A percentile compares a stretch with the other conserved stretches of the same genome.
These are phyloP conservation scores for Agrotis segetum DNA, from an alignment of 2,888 invertebrate species.

Conservation along the genomic window DNA sequence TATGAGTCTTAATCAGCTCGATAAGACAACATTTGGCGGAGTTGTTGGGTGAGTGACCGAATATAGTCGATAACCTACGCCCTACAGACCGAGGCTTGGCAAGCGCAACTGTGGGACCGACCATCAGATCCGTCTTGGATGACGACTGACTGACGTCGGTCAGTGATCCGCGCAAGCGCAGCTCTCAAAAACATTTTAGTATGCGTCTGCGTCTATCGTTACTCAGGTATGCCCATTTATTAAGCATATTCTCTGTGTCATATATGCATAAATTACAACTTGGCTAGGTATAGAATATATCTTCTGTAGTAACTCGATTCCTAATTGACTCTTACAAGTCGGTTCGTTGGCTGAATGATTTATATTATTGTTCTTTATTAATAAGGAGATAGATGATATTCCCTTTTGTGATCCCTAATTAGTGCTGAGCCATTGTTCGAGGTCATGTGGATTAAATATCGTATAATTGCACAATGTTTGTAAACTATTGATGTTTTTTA, in stretches of 20 bases:
- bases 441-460: conserved; percentile 31
- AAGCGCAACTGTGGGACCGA: conserved; percentile 27
- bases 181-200: conserved; percentile 22
- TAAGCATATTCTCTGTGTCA: background rate
- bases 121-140: conserved; percentile 40
- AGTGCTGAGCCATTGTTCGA: conserved; percentile 9
- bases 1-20: conserved; percentile 33
- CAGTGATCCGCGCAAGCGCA: conserved; percentile 52
- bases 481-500: conserved; percentile 6
- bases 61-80: conserved; percentile 60
- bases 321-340: conserved; percentile 26
- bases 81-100: conserved; percentile 50
- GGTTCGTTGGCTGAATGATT: conserved; percentile 26
- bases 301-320: conserved; percentile 40
- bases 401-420: conserved; percentile 13
- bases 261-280: conserved; percentile 19
- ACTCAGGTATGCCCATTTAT: conserved; percentile 39
- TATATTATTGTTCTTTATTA: conserved; percentile 33
- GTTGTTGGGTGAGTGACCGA: conserved; percentile 56
- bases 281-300: background rate
- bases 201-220: conserved; percentile 43
- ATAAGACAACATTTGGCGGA: conserved; percentile 40
- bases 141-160: conserved; percentile 44
- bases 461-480: conserved; percentile 15
- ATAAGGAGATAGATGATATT: conserved; percentile 25